Conservation (phyloP, 2,797 vertebrate species). For the Hoplostethus atlanticus region DNA sequence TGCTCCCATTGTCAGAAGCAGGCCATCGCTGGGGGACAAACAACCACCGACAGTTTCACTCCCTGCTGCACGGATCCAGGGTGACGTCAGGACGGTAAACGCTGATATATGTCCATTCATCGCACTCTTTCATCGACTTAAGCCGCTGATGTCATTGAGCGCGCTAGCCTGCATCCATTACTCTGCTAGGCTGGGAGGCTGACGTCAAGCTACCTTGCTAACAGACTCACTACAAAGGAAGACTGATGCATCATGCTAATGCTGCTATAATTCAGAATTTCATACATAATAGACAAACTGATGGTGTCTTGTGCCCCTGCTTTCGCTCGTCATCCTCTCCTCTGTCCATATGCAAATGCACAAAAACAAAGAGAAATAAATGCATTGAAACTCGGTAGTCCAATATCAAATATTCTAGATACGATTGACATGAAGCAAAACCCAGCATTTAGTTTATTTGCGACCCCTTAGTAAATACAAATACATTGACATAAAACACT, state of each 20-base stretch:
- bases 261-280: slow-evolving; percentile 65
- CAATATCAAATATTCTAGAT: slow-evolving; percentile 22
- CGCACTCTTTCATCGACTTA: slow-evolving; percentile 58
- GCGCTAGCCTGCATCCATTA: slow-evolving; percentile 67
- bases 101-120: slow-evolving; percentile 73
- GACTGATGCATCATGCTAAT: slow-evolving; percentile 64
- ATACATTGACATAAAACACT: not conserved
- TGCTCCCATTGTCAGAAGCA: slow-evolving; percentile 73
- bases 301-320: slow-evolving; percentile 46
- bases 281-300: slow-evolving; percentile 70
- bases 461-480: slow-evolving; percentile 19
- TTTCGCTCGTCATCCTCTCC: slow-evolving; percentile 14
- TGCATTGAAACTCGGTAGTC: not conserved
- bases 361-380: slow-evolving; percentile 19
- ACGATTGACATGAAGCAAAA: not conserved
- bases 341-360: slow-evolving; percentile 36
- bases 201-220: slow-evolving; percentile 64
- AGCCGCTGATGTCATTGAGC: slow-evolving; percentile 74
- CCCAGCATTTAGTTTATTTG: slow-evolving; percentile 13
- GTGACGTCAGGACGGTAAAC: slow-evolving; percentile 76
- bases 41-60: slow-evolving; percentile 62
- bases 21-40: slow-evolving; percentile 52
- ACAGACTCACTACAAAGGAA: slow-evolving; percentile 60
- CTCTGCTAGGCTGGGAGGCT: slow-evolving; percentile 59
- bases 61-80: slow-evolving; percentile 37